Base-by-base conservation (phyloP, 2,888 invertebrate species). In the Ormyrus labotus region DNA sequence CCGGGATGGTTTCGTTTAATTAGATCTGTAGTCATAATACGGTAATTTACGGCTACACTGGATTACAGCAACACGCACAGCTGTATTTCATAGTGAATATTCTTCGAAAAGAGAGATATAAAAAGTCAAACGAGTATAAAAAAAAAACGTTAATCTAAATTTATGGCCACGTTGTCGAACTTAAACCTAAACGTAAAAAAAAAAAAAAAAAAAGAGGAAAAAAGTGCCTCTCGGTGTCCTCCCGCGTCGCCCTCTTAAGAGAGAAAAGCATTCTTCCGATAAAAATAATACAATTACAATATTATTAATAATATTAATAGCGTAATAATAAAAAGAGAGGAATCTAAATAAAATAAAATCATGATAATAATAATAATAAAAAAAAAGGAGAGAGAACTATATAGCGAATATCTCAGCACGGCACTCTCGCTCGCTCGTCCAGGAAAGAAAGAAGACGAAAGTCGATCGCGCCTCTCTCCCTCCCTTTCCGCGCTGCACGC, bases 371-470 rank as follows among this genome's bases (percentile, higher is more conserved):
- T 34, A 34, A 19, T 19, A 19, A 19, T 19, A 34, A 34, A 34
- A 34, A 34, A 73, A 50, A 68, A 61, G 61, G 61, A 58, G 78
- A 78, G 78, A 78, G 72, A 67, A 72, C 60, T 65, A 19, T 19
- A 13, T 19, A 53, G 34, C 34, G 34, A 34, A 34, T 34, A 34
- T 34, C 34, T 78, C 72, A 61, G 34, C 55, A 57, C 63, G 64
- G 51, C 64, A 68, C 61, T 55, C 61, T 55, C 61, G 68, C 64
- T 63, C 61, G 48, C 34, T 34, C 61, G 68, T 73, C 58, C 65
- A 60, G 48, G 58, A 78, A 72, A 78, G 58, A 78, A 67, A 78
- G 55, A 78, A 55, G 47, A 65, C 53, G 48, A 73, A 67, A 47
- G 34, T 34, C 34, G 34, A 34, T 34, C 34, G 34, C 34, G 34